Percentiles rank a stretch among this genome's conserved stretches.
These are phyloP conservation scores for Pocota personata DNA, from an alignment of 2,888 invertebrate genomes.

Conservation along the genomic window DNA sequence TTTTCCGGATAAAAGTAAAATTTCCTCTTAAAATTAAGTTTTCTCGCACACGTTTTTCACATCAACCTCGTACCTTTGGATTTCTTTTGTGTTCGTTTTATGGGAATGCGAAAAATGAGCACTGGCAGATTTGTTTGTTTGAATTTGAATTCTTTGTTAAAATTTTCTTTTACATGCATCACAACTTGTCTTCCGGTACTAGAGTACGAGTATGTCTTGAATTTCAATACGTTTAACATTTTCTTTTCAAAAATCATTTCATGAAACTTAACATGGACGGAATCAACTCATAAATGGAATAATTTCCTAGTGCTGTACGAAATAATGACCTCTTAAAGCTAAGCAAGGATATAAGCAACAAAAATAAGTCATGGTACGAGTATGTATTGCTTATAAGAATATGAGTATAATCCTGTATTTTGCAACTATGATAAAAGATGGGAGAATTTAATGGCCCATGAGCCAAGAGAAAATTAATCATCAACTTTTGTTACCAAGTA, in stretches of 20 bases:
- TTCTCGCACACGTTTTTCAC: slow-evolving; percentile 7
- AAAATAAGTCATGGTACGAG: background rate
- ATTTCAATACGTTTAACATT: background rate
- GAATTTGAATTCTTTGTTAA: background rate
- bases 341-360: background rate
- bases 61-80: slow-evolving; percentile 7
- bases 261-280: background rate
- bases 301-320: background rate
- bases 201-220: background rate
- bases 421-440: background rate
- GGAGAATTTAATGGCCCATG: background rate
- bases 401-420: background rate
- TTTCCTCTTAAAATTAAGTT: too few species aligned
- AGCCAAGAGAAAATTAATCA: background rate
- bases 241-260: background rate
- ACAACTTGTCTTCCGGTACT: background rate
- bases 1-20: slow-evolving; percentile 1
- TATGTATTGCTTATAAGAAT: background rate
- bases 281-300: background rate
- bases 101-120: background rate
- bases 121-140: slow-evolving; percentile 1
- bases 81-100: background rate
- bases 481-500: background rate
- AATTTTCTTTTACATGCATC: background rate
- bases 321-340: background rate